Evolutionary conservation across 35 echinoderm and acorn worm genomes (phyloP), one percentile per base, ranked within the genome.

Genomic region (Heliocidaris erythrogramma): DNA sequence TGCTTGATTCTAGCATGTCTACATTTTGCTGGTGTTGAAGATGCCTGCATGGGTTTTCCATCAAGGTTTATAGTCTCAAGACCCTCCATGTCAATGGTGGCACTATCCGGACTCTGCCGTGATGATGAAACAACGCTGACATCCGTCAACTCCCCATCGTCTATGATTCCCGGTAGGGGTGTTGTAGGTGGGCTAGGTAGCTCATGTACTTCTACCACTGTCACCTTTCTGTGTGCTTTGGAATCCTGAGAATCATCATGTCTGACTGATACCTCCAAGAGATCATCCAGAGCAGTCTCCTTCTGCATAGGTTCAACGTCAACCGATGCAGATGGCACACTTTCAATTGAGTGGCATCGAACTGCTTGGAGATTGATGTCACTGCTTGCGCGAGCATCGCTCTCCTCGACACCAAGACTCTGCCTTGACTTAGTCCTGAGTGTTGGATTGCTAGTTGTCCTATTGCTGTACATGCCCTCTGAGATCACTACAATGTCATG

Each of bases 391-490:
- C 97, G 94, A 24, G 50, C 48, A 61, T 94, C 60, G 14, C 88
- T 94, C 42, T 91, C 95, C 27, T 96, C 93, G 3, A 92, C 69
- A 16, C 27, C 6, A 27, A 95, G 71, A 87, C 71, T 96, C 30
- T 90, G 89, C 9, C 69, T 30, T 5, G 95, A 97, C 3, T 93
- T 92, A 17, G 92, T 94, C 32, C 96, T 89, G 7, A 99, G 91
- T 49, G 94, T 97, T 8, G 98, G 98, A 60, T 99, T 93, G 88
- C 97, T 97, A n/a, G 95, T 93, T 9, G 97, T 99, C 61, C 84
- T 94, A 24, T 99, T 99, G 17, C 91, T 93, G 56, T 99, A 99
- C 95, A 99, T 93, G 0, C 98, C 98, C 85, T 99, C 96, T 2
- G 95, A 93, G 13, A 96, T 95, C 13, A 99, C 95, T 12, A 99